Base-by-base conservation (phyloP, 1,140 invertebrate genomes). In the Cydia strobilella region DNA sequence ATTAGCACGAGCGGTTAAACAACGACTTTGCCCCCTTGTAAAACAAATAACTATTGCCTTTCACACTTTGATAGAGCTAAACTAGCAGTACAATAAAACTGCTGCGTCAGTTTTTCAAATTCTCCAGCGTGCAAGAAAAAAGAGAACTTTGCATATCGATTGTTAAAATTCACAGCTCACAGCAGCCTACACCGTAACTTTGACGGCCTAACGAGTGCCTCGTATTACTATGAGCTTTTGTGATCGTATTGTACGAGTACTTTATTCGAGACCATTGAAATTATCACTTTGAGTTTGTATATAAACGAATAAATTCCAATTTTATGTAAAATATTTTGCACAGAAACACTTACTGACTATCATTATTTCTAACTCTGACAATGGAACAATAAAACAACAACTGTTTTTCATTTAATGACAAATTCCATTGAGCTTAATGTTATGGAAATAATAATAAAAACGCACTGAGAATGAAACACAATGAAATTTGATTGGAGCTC, bases 381-480 rank as follows among this genome's bases (percentile, higher is more conserved):
- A 18, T 54, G 5, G 15, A 10, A 18, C n/a, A 18, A 4, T 54
- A 18, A 18, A 54, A 54, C n/a, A 54, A 10, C 23, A 31, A 15
- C 27, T n/a, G 63, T 66, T 66, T 31, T 66, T 35, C 63, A 66
- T 66, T 63, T 63, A 20, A 63, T 27, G 3, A 66, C 13, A 35
- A 31, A 66, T 66, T 31, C 25, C 63, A 66, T 15, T 27, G 27
- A 31, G 63, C 63, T n/a, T 31, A 31, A 31, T 66, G 63, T 66
- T 66, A 31, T 31, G 27, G 25, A 66, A 39, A 66, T 35, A 66
- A 66, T 66, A 31, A 66, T 31, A 31, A n/a, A 62, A 31, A 66
- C 15, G 3, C 0, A 66, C 18, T 66, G 25, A 66, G 25, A 31
- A 25, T 5, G 25, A 66, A 66, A 66, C 25, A 13, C 5, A 31